Evolutionary conservation across 2,113 vertebrate genomes (phyloP), one percentile per base, ranked within the genome.

Genomic region (Pollachius pollachius): DNA sequence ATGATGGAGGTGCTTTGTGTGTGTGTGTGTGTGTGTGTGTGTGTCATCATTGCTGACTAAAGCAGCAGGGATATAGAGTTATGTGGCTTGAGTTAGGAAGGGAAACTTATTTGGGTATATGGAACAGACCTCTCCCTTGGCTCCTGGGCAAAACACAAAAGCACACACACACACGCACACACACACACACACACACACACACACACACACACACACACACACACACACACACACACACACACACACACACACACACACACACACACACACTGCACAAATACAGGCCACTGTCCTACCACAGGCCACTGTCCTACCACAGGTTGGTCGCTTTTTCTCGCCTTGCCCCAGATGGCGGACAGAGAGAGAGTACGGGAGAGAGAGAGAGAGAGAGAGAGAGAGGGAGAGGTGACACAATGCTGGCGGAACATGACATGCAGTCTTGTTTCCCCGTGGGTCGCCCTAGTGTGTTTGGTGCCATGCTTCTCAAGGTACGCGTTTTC

Each of bases 51-150:
- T 79, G 79, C 83, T 87, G 82, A 82, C 72, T 82, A 73, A 75
- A 84, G 71, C 65, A 52, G 66, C 63, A 77, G 81, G 61, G 79
- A 80, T 75, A 64, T 73, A 67, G 69, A 80, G 78, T 83, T 80
- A 84, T 83, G 68, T 73, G 79, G 41, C 8, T 73, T 64, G 68
- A 80, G 78, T 81, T 80, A 83, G 81, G 68, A 73, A 77, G 78
- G 61, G 75, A 79, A 84, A 88, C 84, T 84, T 86, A 85, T 85
- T 87, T 78, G 85, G 78, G 82, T 86, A 89, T 87, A 73, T 89
- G 67, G 87, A 76, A 76, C 85, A 84, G 64, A 65, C 75, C 80
- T 73, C 83, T 87, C 73, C 70, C 23, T 74, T 75, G 71, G 65
- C 77, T 80, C 64, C 82, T 73, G 71, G 74, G 83, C 67, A 77